Percentiles rank a stretch among this genome's conserved stretches.
Evolutionary conservation across 2,797 vertebrate genomes (phyloP).

Genomic region (Hapalemur alaotrensis): DNA sequence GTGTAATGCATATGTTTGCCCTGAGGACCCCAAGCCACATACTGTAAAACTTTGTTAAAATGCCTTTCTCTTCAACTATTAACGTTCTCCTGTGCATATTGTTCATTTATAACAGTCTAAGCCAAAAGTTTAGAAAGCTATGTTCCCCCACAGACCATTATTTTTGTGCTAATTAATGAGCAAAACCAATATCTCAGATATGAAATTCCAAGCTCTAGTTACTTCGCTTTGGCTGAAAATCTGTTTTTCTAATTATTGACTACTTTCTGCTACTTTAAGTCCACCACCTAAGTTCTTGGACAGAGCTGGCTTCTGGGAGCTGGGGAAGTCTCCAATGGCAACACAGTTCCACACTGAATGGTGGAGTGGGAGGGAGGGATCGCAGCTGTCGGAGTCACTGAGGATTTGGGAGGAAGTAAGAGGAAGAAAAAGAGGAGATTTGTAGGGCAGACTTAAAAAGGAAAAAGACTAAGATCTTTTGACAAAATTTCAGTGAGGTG

Average conservation of each 20-base stretch:
- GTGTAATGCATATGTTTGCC: constrained; percentile 80
- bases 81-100: constrained; percentile 70
- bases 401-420: constrained; percentile 74
- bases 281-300: constrained; percentile 71
- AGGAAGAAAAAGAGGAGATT: constrained; percentile 55
- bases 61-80: constrained; percentile 69
- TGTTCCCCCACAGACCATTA: constrained; percentile 69
- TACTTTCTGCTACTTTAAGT: constrained; percentile 75
- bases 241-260: constrained; percentile 78
- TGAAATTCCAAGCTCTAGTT: constrained; percentile 66
- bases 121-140: constrained; percentile 73
- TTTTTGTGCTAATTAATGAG: constrained; percentile 79
- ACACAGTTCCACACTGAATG: constrained; percentile 29
- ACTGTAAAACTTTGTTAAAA: constrained; percentile 78
- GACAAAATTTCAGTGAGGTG: constrained; percentile 30
- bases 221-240: constrained; percentile 67
- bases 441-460: constrained; percentile 37
- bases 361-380: constrained; percentile 49
- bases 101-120: constrained; percentile 59
- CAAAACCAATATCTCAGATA: constrained; percentile 67
- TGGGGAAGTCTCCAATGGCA: constrained; percentile 65
- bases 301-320: constrained; percentile 52
- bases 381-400: constrained; percentile 65
- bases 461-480: constrained; percentile 33
- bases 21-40: constrained; percentile 73